Base-by-base conservation (phyloP, 2,113 vertebrate species). In the Elephas maximus region DNA sequence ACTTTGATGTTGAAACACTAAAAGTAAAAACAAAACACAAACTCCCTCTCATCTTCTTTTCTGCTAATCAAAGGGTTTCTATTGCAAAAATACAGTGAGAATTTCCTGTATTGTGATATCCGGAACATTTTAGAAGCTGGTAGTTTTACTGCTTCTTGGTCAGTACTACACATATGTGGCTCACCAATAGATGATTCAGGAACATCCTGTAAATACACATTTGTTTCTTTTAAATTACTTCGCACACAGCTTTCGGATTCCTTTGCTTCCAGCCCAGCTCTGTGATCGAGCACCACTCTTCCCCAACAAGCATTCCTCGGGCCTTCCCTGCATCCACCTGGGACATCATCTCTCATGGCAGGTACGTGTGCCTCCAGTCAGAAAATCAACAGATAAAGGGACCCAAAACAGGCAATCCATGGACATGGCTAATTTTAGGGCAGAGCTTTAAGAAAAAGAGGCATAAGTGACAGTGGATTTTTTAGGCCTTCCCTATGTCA, bases 71-170 rank as follows among this genome's bases (percentile, higher is more conserved):
- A 45, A 89, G 60, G 33, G n/a, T 79, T 62, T 5, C 3, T 37
- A 63, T 93, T 48, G 8, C 37, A 51, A 37, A 74, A 18, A 11
- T 11, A 26, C 4, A 41, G 76, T 90, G 82, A 60, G 57, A 37
- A 93, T 90, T 98, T 97, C 97, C 97, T 97, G 88, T 96, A 2
- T 41, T 92, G 84, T 87, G 80, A 84, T 88, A 95, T 78, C 73
- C 14, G 24, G 73, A 86, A 67, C 88, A 62, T 21, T 45, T 77
- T 26, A 89, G 57, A 95, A 80, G 69, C 73, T 63, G 80, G 44
- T 18, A 44, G 80, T 63, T 90, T 91, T 71, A 44, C 57, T 67
- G 33, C 11, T 82, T 86, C 60, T 83, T 87, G 41, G 67, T 87
- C 48, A 9, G 53, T 9, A 41, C 15, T 30, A 17, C 10, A 5